Evolutionary conservation across 2,113 vertebrate genomes (phyloP), one percentile per base, ranked within the genome.

Genomic region (Tichodroma muraria): DNA sequence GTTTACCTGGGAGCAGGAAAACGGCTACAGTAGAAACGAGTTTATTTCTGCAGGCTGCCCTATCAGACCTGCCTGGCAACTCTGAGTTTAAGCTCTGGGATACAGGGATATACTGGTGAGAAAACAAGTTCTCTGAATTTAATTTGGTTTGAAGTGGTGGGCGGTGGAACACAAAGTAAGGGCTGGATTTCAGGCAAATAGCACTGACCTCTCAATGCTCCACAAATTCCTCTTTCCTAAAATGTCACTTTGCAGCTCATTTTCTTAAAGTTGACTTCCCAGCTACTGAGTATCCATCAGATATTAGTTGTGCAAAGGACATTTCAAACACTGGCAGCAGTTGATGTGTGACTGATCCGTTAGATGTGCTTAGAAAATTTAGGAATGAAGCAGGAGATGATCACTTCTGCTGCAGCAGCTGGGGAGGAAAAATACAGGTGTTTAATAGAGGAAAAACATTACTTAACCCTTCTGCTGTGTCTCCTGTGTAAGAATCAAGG

Each of bases 211-310:
- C 49, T 76, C 22, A 19, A 2, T 11, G n/a, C 15, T 72, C 49
- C 49, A 35, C 0, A 0, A 4, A 12, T 35, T 19, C 4, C 21
- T 8, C 24, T 61, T 80, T 49, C 54, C 42, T 45, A 44, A 56
- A 54, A 11, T 2, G 2, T 31, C 8, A 1, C 13, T 27, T 50
- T 38, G 17, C 7, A 24, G 19, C 45, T 23, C 30, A 6, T 38
- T 93, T 60, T 47, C 65, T 88, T 40, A 20, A 20, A 33, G 24
- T 4, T 61, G 56, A 6, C 19, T 50, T 14, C 40, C 17, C 40
- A 23, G 30, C 4, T 38, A 27, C 27, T 22, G 38, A 16, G 14
- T 19, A 44, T 54, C 35, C n/a, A 35, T 79, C 23, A 89, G 49
- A 35, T 60, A 52, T 30, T 19, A 64, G 20, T 47, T 44, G 28